A percentile compares a stretch with the other conserved stretches of the same genome.
phyloP scores from a whole-genome alignment of 2,888 invertebrate species.

The Chymomyza procnemis region DNA sequence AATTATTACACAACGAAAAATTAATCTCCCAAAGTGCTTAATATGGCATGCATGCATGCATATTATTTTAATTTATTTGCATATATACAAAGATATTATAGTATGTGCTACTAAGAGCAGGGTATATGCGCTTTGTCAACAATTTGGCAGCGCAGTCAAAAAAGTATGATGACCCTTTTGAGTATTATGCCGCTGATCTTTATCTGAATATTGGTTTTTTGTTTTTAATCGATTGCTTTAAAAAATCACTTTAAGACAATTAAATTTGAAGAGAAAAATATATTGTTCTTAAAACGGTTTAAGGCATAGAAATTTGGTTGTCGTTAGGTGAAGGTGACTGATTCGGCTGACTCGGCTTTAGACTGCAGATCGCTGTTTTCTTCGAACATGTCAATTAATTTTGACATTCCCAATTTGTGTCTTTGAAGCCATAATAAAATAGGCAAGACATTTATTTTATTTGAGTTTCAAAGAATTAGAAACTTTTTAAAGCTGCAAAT shows the following conservation, averaged over 20 bases:
- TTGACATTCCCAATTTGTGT: too few species aligned
- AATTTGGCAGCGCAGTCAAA: not conserved
- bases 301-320: too few species aligned
- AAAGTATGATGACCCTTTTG: not conserved
- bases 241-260: not conserved
- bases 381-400: too few species aligned
- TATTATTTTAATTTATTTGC: not conserved
- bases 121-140: not conserved
- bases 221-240: not conserved
- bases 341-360: too few species aligned
- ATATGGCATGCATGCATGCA: not conserved
- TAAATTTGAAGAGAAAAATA: not conserved
- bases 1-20: constrained; percentile 49
- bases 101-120: not conserved
- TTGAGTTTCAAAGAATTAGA: too few species aligned
- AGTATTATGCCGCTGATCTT: not conserved
- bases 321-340: too few species aligned
- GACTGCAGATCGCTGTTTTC: too few species aligned
- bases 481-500: too few species aligned
- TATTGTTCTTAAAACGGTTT: not conserved
- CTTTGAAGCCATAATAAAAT: too few species aligned
- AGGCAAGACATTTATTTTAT: too few species aligned
- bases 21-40: constrained; percentile 20
- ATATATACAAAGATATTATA: not conserved
- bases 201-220: not conserved